Evolutionary conservation across 2,888 invertebrate genomes (phyloP).

Genomic region (Leucophenga maculata): DNA sequence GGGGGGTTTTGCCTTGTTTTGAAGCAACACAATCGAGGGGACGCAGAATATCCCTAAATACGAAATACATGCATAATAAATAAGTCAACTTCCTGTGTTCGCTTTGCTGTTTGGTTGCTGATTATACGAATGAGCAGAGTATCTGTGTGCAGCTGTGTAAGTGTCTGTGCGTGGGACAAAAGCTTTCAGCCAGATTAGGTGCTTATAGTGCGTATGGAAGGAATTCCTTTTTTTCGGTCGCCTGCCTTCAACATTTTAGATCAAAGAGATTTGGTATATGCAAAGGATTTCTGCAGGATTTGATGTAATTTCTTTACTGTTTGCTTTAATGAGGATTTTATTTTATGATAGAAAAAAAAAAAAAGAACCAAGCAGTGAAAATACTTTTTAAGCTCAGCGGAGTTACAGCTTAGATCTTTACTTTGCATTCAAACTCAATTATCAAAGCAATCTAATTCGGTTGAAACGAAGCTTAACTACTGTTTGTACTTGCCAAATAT

Average conservation of each 20-base stretch:
- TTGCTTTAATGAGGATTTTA: too few relatives aligned
- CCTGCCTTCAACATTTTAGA: constrained; percentile 40
- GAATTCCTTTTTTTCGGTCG: constrained; percentile 36
- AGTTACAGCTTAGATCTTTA: constrained; percentile 6
- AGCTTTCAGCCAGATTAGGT: constrained; percentile 50
- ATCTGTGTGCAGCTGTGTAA: too few relatives aligned
- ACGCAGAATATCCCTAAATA: constrained; percentile 36
- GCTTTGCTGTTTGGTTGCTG: constrained; percentile 33
- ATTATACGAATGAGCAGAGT: not conserved
- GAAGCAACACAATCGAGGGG: constrained; percentile 21
- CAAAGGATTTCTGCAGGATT: too few relatives aligned
- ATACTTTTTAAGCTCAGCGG: constrained; percentile 25
- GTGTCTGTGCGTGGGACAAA: not conserved
- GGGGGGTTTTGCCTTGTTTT: constrained; percentile 16
- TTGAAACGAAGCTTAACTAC: too few relatives aligned
- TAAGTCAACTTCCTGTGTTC: constrained; percentile 23
- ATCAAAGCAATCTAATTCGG: constrained; percentile 52
- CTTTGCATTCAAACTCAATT: constrained; percentile 43
- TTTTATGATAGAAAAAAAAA: too few relatives aligned
- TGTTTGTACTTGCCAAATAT: too few relatives aligned
- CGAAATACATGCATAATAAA: constrained; percentile 41
- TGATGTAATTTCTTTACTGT: too few relatives aligned
- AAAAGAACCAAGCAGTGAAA: not conserved
- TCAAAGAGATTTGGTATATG: constrained; percentile 40
- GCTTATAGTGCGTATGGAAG: not conserved